phyloP scores from a whole-genome alignment of 2,113 vertebrate genomes.

The Macrotis lagotis region DNA sequence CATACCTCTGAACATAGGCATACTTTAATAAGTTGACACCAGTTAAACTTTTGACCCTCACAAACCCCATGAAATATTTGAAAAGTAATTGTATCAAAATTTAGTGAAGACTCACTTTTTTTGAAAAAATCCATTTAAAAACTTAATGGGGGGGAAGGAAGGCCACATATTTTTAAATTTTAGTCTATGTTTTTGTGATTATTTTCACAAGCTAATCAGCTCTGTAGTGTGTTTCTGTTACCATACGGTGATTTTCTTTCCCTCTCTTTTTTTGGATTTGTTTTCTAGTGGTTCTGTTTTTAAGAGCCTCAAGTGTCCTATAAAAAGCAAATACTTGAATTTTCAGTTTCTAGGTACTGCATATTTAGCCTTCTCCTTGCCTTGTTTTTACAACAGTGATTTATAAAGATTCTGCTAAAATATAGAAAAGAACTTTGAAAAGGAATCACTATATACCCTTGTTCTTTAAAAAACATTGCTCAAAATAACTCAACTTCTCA shows the following conservation, averaged over 20 bases:
- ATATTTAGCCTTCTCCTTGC: conserved; percentile 87
- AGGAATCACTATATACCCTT: conserved; percentile 74
- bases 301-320: conserved; percentile 90
- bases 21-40: conserved; percentile 8
- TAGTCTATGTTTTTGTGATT: conserved; percentile 83
- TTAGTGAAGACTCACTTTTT: conserved; percentile 80
- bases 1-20: conserved; percentile 29
- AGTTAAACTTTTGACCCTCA: conserved; percentile 80
- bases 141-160: conserved; percentile 72
- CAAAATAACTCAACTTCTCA: conserved; percentile 4
- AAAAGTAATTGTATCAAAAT: conserved; percentile 81
- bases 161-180: conserved; percentile 79
- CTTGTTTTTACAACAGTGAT: conserved; percentile 91
- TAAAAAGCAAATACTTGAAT: conserved; percentile 90
- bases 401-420: conserved; percentile 87
- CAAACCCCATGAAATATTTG: conserved; percentile 78
- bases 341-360: conserved; percentile 85
- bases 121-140: conserved; percentile 79
- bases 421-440: conserved; percentile 78
- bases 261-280: conserved; percentile 80
- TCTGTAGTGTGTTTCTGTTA: conserved; percentile 82
- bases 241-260: conserved; percentile 75
- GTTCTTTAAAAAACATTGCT: conserved; percentile 75
- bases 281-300: conserved; percentile 89
- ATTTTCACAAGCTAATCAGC: conserved; percentile 83